Conservation (phyloP, 2,797 vertebrate genomes). For the Sebastiscus tertius region DNA sequence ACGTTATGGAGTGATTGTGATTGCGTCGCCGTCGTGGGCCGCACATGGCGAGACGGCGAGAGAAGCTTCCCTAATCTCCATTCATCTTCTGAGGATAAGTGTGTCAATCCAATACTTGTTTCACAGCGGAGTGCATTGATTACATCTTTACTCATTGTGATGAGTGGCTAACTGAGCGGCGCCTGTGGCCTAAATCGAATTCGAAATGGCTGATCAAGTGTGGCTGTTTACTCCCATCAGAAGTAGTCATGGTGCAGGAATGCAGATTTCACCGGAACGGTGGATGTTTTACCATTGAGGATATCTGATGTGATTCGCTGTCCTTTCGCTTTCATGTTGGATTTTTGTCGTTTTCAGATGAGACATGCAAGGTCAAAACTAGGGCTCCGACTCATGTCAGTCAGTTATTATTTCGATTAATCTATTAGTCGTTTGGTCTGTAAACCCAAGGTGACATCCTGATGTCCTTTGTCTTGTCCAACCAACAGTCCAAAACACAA, state of each 20-base stretch:
- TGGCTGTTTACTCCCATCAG: slow-evolving; percentile 58
- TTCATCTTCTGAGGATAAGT: slow-evolving; percentile 70
- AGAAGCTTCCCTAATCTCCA: slow-evolving; percentile 64
- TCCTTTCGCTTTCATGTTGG: slow-evolving; percentile 32
- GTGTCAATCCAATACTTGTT: slow-evolving; percentile 78
- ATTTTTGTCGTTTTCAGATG: slow-evolving; percentile 31
- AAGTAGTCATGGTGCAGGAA: slow-evolving; percentile 59
- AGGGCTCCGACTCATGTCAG: background rate
- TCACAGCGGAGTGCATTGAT: slow-evolving; percentile 71
- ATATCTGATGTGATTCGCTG: slow-evolving; percentile 37
- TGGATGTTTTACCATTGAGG: slow-evolving; percentile 29
- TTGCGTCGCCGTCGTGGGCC: slow-evolving; percentile 42
- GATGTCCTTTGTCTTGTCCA: background rate
- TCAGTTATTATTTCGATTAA: background rate
- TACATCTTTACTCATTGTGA: slow-evolving; percentile 72
- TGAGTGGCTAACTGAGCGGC: slow-evolving; percentile 65
- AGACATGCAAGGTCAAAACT: slow-evolving; percentile 7
- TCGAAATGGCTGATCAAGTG: slow-evolving; percentile 61
- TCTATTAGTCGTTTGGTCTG: background rate
- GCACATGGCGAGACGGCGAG: slow-evolving; percentile 31
- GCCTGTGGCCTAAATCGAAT: slow-evolving; percentile 64
- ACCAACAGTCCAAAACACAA: background rate
- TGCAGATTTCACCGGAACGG: slow-evolving; percentile 48
- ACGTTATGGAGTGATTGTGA: slow-evolving; percentile 50
- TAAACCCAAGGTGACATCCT: background rate